Evolutionary conservation across 2,113 vertebrate species (phyloP).

Genomic region (Grallaria varia): DNA sequence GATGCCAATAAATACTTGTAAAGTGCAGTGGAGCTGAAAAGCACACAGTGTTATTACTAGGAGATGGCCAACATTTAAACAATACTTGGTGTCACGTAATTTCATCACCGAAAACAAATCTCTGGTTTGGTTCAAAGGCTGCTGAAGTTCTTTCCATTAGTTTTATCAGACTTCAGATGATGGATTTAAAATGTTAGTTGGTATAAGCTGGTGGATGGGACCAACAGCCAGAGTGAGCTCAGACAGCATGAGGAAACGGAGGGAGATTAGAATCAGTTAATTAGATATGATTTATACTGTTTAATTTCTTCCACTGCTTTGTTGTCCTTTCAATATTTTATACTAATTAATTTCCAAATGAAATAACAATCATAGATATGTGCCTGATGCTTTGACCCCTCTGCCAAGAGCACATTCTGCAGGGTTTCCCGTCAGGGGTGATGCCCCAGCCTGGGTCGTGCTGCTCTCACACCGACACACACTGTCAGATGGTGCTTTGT

Average conservation of each 20-base stretch:
- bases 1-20: background rate
- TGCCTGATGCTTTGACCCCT: background rate
- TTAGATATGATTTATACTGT: background rate
- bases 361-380: background rate
- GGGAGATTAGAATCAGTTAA: background rate
- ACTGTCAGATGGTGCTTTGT: background rate
- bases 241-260: background rate
- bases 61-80: background rate
- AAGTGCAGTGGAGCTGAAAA: background rate
- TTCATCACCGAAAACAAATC: background rate
- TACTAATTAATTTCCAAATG: background rate
- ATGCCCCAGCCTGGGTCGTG: background rate
- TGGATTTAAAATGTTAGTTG: background rate
- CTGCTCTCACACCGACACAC: fast-evolving
- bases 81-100: background rate
- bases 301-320: background rate
- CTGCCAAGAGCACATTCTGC: background rate
- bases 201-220: background rate
- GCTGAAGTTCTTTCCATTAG: background rate
- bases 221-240: background rate
- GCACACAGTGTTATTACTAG: background rate
- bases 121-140: background rate
- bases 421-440: background rate
- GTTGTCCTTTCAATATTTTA: background rate
- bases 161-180: background rate